Evolutionary conservation across 1,140 invertebrate genomes (phyloP).

Genomic region (Hycleus cichorii): DNA sequence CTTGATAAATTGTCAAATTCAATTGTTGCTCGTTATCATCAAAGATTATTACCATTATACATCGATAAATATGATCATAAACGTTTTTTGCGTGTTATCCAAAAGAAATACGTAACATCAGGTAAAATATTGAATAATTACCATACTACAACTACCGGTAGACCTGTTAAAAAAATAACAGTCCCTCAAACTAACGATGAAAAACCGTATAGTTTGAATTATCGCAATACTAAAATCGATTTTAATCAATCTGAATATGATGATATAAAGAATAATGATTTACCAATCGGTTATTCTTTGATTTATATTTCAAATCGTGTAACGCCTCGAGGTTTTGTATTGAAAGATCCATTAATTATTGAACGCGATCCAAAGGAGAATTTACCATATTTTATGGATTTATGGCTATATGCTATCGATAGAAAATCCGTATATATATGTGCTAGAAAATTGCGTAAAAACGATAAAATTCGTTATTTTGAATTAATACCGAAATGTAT

Average conservation of each 20-base stretch:
- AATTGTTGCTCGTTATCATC: conserved; percentile 14
- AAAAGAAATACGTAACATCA: conserved; percentile 17
- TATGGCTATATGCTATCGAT: conserved; percentile 30
- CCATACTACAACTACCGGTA: conserved; percentile 19
- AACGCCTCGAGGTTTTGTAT: conserved; percentile 15
- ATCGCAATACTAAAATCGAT: not conserved
- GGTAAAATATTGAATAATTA: conserved; percentile 20
- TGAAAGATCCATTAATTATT: conserved; percentile 12
- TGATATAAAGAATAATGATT: conserved; percentile 6
- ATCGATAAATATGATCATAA: conserved; percentile 22
- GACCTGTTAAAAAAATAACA: conserved; percentile 13
- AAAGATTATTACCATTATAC: conserved; percentile 23
- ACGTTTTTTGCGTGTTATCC: conserved; percentile 21
- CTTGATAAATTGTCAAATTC: conserved; percentile 17
- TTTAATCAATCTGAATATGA: conserved; percentile 16
- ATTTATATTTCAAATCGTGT: conserved; percentile 24
- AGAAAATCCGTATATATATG: conserved; percentile 29
- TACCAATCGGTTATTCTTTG: conserved; percentile 25
- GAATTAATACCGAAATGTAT: conserved; percentile 29
- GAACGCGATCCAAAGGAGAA: conserved; percentile 25
- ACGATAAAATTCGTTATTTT: conserved; percentile 16
- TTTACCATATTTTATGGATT: conserved; percentile 21
- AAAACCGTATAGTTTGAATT: not conserved
- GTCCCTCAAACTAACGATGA: not conserved
- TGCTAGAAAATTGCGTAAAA: conserved; percentile 17